Conservation (phyloP, 2,113 vertebrate genomes). For the Myodes glareolus region DNA sequence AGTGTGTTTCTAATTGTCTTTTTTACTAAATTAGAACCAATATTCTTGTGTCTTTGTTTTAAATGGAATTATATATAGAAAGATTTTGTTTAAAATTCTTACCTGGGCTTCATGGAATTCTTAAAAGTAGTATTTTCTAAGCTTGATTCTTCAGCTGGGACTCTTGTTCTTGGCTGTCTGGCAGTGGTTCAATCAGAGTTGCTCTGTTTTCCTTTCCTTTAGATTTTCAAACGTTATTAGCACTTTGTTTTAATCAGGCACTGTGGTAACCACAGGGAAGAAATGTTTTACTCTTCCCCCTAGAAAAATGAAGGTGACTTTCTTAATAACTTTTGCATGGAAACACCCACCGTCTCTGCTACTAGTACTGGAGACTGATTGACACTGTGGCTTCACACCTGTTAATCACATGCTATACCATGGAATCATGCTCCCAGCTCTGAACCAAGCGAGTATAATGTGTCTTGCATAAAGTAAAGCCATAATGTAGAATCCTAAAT, state of each 20-base stretch:
- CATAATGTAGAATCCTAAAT: background rate
- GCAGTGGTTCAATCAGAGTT: background rate
- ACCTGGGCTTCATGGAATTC: background rate
- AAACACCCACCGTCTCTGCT: background rate
- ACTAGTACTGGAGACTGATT: background rate
- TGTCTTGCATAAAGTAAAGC: background rate
- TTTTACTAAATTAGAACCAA: constrained; percentile 19
- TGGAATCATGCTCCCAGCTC: background rate
- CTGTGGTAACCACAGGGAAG: background rate
- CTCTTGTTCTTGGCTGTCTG: background rate
- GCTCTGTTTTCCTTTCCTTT: constrained; percentile 35
- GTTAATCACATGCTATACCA: background rate
- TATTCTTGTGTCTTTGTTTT: constrained; percentile 1
- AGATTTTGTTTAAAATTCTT: background rate
- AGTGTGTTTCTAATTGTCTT: background rate
- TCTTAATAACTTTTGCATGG: background rate
- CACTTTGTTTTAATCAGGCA: constrained; percentile 30
- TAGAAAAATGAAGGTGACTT: background rate
- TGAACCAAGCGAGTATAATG: background rate
- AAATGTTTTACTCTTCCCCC: background rate
- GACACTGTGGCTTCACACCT: background rate
- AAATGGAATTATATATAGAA: constrained; percentile 29
- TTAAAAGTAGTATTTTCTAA: background rate
- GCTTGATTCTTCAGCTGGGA: background rate
- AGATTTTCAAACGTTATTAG: background rate